phyloP scores from a whole-genome alignment of 2,888 invertebrate species.

The Sphaerolaimus hirsutus region DNA sequence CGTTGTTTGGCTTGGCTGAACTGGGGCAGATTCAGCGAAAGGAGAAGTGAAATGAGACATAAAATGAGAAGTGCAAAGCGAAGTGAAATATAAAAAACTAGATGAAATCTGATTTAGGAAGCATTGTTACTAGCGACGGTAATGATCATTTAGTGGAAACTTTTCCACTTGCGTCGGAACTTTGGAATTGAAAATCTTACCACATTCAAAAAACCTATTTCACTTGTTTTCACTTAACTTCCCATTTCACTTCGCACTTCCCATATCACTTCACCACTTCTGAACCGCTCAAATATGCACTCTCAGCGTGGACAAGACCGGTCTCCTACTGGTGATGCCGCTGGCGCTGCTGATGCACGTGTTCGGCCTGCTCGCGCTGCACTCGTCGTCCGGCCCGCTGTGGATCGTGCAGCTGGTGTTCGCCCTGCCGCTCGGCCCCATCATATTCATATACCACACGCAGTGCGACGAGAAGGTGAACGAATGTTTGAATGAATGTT shows the following conservation, averaged over 20 bases:
- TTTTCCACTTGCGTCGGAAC: too few relatives aligned
- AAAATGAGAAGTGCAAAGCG: not conserved
- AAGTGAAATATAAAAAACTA: not conserved
- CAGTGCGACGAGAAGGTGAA: not conserved
- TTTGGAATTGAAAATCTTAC: too few relatives aligned
- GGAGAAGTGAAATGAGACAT: too few relatives aligned
- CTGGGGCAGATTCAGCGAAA: not conserved
- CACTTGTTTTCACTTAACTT: too few relatives aligned
- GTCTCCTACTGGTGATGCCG: slow-evolving; percentile 2
- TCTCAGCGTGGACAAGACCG: not conserved
- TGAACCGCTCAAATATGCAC: not conserved
- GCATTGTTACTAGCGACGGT: too few relatives aligned
- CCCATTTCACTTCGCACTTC: too few relatives aligned
- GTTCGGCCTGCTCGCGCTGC: not conserved
- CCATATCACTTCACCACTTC: not conserved
- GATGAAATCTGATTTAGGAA: too few relatives aligned
- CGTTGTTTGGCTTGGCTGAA: not conserved
- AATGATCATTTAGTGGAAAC: too few relatives aligned
- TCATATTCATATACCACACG: slow-evolving; percentile 2
- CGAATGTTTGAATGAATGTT: not conserved
- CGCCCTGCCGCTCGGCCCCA: not conserved
- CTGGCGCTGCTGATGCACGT: not conserved
- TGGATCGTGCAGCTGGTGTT: not conserved
- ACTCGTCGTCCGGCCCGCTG: not conserved
- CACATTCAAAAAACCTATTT: too few relatives aligned